Base-by-base conservation (phyloP, 1,140 invertebrate species). In the Drosophila nigrodunni region DNA sequence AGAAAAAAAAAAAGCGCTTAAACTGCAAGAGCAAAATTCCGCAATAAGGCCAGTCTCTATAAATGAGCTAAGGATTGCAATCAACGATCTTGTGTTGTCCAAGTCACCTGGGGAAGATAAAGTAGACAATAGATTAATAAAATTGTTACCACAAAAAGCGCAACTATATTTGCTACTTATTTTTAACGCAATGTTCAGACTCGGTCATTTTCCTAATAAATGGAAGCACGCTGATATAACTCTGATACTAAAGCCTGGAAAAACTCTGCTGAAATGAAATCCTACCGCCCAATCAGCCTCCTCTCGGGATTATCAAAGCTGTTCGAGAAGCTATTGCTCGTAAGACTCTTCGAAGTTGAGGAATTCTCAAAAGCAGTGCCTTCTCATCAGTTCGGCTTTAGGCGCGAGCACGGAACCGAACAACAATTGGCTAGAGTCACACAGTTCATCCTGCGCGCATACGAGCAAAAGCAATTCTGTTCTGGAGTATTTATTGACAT, bases 401-500 rank as follows among this genome's bases (percentile, higher is more conserved):
- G 25, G 25, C 25, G 25, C 3, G 25, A 30, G 25, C 25, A 30
- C 25, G 25, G 25, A 30, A 30, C 25, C 25, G 25, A 30, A 30
- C 25, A 30, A 30, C 25, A 30, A 30, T 30, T 30, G 25, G 25
- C 25, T 5, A 2, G 25, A 30, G 25, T 30, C 25, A 30, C 25
- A 30, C 25, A 30, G 25, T 30, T 30, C 4, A 30, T 30, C 25
- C 25, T 30, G 25, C 25, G 25, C 6, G 25, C 25, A 5, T 30
- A 30, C 25, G 25, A 30, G 25, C 25, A 30, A 5, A 30, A 30
- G 25, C 25, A 30, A 30, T 30, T 30, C 2, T 70, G 66, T 15
- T 74, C 65, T 7, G 71, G 60, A 18, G 47, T 74, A 0, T 78
- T 72, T 5, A 35, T 77, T 1, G 74, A 77, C 7, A 37, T 77